A percentile compares a stretch with the other conserved stretches of the same genome.
Conservation (phyloP, 2,888 invertebrate genomes). For the Margaritifera margaritifera region DNA sequence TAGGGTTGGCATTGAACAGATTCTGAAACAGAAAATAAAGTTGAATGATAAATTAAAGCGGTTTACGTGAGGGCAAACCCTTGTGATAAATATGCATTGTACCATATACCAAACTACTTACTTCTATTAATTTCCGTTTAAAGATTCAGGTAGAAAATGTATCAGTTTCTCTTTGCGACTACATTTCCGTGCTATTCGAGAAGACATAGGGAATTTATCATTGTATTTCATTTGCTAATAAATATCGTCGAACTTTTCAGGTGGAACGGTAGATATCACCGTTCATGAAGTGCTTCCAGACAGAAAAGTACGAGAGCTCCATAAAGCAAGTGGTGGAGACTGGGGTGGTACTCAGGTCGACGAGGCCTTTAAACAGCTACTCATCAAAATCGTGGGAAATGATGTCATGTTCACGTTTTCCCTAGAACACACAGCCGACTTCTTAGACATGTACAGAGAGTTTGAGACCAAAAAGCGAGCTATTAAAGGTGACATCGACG, state of each 20-base stretch:
- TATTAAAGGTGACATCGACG: constrained; percentile 4
- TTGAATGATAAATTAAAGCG: no score
- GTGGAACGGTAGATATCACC: constrained; percentile 30
- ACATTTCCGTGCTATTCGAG: no score
- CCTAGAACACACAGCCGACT: constrained; percentile 9
- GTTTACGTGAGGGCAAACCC: no score
- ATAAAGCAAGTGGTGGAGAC: constrained; percentile 26
- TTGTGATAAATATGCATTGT: no score
- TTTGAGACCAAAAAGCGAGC: constrained; percentile 22
- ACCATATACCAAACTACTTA: no score
- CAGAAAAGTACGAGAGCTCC: constrained; percentile 17
- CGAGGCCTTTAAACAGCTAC: constrained; percentile 18
- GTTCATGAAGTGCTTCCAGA: constrained; percentile 19
- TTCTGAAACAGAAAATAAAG: no score
- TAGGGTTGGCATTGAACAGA: no score
- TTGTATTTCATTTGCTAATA: no score
- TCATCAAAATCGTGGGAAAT: constrained; percentile 11
- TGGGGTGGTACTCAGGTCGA: constrained; percentile 32
- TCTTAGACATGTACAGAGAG: constrained; percentile 17
- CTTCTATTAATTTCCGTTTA: no score
- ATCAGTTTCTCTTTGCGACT: no score
- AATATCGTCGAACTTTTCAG: constrained; percentile 4
- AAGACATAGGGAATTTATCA: no score
- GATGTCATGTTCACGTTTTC: constrained; percentile 10
- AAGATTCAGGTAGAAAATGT: no score